Percentiles rank a stretch among this genome's conserved stretches.
phyloP scores from a whole-genome alignment of 1,140 invertebrate genomes.

The Mamestra configurata region DNA sequence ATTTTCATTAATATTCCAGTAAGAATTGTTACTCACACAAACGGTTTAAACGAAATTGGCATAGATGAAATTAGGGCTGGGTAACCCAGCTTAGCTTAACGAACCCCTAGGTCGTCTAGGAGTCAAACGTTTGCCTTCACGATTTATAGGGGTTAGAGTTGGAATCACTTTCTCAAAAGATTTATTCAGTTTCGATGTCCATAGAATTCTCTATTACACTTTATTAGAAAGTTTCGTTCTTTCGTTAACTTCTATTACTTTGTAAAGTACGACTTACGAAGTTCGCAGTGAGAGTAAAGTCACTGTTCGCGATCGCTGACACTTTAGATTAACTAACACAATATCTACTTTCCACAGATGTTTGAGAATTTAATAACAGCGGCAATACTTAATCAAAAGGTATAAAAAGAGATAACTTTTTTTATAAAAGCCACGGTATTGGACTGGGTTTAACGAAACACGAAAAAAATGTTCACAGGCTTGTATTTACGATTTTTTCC shows the following conservation, averaged over 20 bases:
- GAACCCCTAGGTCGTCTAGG: constrained; percentile 35
- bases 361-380: constrained; percentile 3
- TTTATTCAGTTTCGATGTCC: constrained; percentile 40
- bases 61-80: constrained; percentile 23
- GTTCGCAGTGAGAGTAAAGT: constrained; percentile 21
- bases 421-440: not conserved
- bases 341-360: constrained; percentile 27
- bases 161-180: constrained; percentile 43
- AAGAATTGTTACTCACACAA: constrained; percentile 16
- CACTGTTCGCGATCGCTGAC: not conserved
- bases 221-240: constrained; percentile 43
- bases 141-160: constrained; percentile 43
- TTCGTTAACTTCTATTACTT: constrained; percentile 37
- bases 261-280: constrained; percentile 8
- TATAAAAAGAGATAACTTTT: constrained; percentile 9
- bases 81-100: constrained; percentile 23
- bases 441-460: not conserved
- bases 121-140: constrained; percentile 47
- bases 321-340: constrained; percentile 24
- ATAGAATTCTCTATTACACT: constrained; percentile 45
- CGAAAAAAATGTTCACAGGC: not conserved
- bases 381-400: not conserved
- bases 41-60: constrained; percentile 10
- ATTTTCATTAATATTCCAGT: constrained; percentile 30
- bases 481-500: not conserved